Percentiles rank a stretch among this genome's conserved stretches.
phyloP scores from a whole-genome alignment of 2,113 vertebrate genomes.

The Synchiropus splendidus region DNA sequence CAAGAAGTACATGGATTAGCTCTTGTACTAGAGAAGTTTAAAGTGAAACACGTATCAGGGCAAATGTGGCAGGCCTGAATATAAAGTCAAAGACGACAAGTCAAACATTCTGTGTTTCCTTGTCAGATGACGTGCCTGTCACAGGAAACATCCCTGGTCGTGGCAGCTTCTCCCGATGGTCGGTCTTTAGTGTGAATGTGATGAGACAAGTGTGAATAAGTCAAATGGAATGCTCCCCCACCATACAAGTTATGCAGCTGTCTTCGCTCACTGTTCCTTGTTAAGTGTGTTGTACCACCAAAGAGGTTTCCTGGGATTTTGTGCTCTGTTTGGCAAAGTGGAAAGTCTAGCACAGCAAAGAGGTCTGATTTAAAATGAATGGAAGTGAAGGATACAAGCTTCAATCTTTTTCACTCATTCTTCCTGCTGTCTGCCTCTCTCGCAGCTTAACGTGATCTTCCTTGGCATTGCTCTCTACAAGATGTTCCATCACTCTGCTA shows the following conservation, averaged over 20 bases:
- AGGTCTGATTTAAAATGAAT: constrained; percentile 51
- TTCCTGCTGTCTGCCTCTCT: constrained; percentile 9
- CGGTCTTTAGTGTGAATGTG: constrained; percentile 28
- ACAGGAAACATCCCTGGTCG: too few species aligned
- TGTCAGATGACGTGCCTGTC: too few species aligned
- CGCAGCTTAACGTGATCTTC: constrained; percentile 96
- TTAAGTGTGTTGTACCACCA: constrained; percentile 8
- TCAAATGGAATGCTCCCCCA: constrained; percentile 32
- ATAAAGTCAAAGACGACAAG: too few species aligned
- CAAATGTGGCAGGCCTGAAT: too few species aligned
- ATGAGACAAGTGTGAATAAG: constrained; percentile 41
- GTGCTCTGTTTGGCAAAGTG: constrained; percentile 61
- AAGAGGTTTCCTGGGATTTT: constrained; percentile 40
- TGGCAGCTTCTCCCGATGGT: too few species aligned
- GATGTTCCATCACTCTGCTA: constrained; percentile 99
- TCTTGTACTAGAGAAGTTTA: too few species aligned
- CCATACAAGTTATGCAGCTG: constrained; percentile 28
- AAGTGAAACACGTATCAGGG: too few species aligned
- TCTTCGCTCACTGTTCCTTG: constrained; percentile 21
- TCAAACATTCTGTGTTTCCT: too few species aligned
- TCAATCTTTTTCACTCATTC: constrained; percentile 1
- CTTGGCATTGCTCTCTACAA: constrained; percentile 97
- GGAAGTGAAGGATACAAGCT: constrained; percentile 14
- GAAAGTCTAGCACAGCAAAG: constrained; percentile 39
- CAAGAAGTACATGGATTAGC: too few species aligned